A percentile compares a stretch with the other conserved stretches of the same genome.
Evolutionary conservation across 23 tunicate genomes (phyloP).

Genomic region (Diplosoma virens): DNA sequence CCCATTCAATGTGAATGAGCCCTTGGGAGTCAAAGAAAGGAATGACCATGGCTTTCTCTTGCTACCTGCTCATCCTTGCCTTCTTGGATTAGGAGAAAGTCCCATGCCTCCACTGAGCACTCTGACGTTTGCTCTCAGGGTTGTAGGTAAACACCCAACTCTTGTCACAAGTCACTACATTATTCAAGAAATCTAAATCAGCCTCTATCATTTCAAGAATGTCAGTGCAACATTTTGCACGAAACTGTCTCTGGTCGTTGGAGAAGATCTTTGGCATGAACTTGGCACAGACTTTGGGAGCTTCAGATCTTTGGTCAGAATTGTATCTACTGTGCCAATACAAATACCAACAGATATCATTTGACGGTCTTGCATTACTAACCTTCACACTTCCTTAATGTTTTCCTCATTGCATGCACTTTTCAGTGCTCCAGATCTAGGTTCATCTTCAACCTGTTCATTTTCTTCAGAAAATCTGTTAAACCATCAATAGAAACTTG

Average conservation of each 20-base stretch:
- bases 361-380: no score
- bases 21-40: not conserved
- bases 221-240: constrained; percentile 3
- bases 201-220: constrained; percentile 14
- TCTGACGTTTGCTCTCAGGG: constrained; percentile 9
- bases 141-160: not conserved
- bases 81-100: not conserved
- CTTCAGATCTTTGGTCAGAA: constrained; percentile 1
- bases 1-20: not conserved
- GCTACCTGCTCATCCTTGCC: not conserved
- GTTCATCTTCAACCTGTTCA: constrained; percentile 10
- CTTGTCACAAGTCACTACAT: constrained; percentile 15
- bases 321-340: not conserved
- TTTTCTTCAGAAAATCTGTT: constrained; percentile 4
- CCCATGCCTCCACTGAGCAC: not conserved
- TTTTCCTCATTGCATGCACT: not conserved
- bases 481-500: constrained; percentile 5
- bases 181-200: not conserved
- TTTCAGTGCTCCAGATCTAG: not conserved
- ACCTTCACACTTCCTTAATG: not conserved
- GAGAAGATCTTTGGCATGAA: not conserved
- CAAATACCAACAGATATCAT: not conserved
- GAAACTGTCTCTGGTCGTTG: constrained; percentile 16
- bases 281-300: not conserved
- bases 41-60: not conserved